These are phyloP conservation scores for Boleophthalmus pectinirostris DNA, from an alignment of 2,113 vertebrate species.

Conservation along the genomic window DNA sequence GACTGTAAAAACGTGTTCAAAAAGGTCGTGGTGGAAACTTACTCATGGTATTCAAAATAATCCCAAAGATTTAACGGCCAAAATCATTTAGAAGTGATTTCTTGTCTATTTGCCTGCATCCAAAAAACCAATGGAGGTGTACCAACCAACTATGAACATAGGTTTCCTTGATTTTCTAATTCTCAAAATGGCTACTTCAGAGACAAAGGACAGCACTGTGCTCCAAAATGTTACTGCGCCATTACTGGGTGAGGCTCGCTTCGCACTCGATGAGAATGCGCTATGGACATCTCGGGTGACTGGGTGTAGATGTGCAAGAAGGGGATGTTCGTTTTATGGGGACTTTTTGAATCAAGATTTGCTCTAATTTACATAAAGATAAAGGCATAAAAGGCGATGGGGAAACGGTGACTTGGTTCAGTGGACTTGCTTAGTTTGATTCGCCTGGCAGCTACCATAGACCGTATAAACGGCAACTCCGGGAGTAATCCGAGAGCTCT, in stretches of 20 bases:
- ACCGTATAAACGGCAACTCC: no score
- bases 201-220: constrained; percentile 74
- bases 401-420: constrained; percentile 31
- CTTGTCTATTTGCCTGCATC: constrained; percentile 59
- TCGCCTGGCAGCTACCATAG: constrained; percentile 40
- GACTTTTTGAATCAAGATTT: background rate
- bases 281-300: constrained; percentile 28
- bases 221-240: constrained; percentile 73
- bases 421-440: constrained; percentile 11
- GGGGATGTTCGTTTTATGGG: no score
- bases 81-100: constrained; percentile 42
- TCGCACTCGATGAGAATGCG: background rate
- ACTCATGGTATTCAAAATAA: constrained; percentile 73
- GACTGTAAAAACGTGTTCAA: background rate
- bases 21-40: constrained; percentile 52
- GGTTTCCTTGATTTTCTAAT: constrained; percentile 71
- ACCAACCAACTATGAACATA: constrained; percentile 56
- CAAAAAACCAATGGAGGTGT: constrained; percentile 53
- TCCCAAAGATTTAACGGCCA: constrained; percentile 62
- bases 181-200: constrained; percentile 82
- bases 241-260: constrained; percentile 75
- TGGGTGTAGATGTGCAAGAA: background rate
- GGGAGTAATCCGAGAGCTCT: constrained; percentile 60
- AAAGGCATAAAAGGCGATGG: constrained; percentile 24
- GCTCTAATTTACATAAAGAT: background rate